A percentile compares a stretch with the other conserved stretches of the same genome.
phyloP scores from a whole-genome alignment of 2,888 invertebrate species.

The Perithous albicinctus region DNA sequence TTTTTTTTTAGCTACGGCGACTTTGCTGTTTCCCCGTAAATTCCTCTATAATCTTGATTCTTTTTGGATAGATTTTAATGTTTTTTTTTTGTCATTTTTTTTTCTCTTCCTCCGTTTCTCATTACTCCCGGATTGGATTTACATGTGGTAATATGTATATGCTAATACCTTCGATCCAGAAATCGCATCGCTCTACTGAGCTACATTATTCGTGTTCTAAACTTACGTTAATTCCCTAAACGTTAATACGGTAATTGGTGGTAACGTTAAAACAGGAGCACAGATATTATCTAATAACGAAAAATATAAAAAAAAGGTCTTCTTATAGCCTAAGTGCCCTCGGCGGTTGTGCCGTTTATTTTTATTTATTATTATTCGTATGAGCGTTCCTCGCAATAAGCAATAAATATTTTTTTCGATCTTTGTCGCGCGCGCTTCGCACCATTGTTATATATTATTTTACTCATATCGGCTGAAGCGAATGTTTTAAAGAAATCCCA shows the following conservation, averaged over 20 bases:
- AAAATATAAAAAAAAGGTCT: constrained; percentile 72
- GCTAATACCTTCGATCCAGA: constrained; percentile 73
- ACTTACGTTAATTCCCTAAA: constrained; percentile 51
- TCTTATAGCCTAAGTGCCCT: constrained; percentile 77
- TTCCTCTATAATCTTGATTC: constrained; percentile 51
- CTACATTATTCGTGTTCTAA: constrained; percentile 62
- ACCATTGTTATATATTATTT: constrained; percentile 67
- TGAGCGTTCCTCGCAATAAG: constrained; percentile 78
- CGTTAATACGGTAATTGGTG: constrained; percentile 57
- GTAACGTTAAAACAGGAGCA: constrained; percentile 65
- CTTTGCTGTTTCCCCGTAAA: constrained; percentile 25
- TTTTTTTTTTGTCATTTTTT: constrained; percentile 62
- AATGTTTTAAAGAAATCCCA: constrained; percentile 74
- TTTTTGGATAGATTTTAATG: constrained; percentile 67
- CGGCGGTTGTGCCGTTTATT: constrained; percentile 72
- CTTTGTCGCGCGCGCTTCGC: constrained; percentile 73
- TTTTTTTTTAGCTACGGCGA: constrained; percentile 51
- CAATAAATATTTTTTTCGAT: constrained; percentile 70
- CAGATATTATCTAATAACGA: constrained; percentile 51
- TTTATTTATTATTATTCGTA: constrained; percentile 75
- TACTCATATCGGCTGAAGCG: constrained; percentile 76
- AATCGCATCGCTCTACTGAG: constrained; percentile 70
- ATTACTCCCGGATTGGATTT: constrained; percentile 64
- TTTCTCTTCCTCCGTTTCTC: too few relatives aligned
- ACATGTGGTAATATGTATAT: constrained; percentile 70